These are phyloP conservation scores for Lycorma delicatula DNA, from an alignment of 1,140 invertebrate species.

Conservation along the genomic window DNA sequence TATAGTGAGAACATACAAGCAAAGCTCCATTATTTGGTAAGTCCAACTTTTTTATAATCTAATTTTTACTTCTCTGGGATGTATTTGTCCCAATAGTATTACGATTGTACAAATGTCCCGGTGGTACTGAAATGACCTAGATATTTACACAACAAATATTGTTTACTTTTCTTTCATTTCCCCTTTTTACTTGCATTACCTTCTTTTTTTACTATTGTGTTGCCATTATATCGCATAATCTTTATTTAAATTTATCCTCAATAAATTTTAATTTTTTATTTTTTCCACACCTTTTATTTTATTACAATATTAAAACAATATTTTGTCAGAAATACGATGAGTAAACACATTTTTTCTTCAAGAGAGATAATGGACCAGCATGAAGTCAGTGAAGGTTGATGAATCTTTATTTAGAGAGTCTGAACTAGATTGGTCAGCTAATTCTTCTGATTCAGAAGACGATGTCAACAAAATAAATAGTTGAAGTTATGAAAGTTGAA, in stretches of 20 bases:
- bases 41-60: background rate
- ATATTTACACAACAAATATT: background rate
- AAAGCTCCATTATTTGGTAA: background rate
- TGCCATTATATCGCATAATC: background rate
- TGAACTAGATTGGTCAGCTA: too few species aligned
- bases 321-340: too few species aligned
- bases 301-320: too few species aligned
- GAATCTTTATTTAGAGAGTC: too few species aligned
- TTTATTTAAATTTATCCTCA: background rate
- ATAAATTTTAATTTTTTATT: background rate
- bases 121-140: background rate
- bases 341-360: too few species aligned
- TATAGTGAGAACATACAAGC: background rate
- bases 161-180: background rate
- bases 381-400: too few species aligned
- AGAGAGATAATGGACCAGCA: too few species aligned
- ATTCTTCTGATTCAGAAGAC: too few species aligned
- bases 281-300: too few species aligned
- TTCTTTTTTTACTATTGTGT: background rate
- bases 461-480: too few species aligned
- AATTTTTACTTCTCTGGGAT: background rate
- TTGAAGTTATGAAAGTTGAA: too few species aligned
- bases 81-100: background rate
- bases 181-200: background rate
- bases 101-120: background rate